Evolutionary conservation across 1,140 invertebrate species (phyloP), one percentile per base, ranked within the genome.

Genomic region (Myzus persicae): DNA sequence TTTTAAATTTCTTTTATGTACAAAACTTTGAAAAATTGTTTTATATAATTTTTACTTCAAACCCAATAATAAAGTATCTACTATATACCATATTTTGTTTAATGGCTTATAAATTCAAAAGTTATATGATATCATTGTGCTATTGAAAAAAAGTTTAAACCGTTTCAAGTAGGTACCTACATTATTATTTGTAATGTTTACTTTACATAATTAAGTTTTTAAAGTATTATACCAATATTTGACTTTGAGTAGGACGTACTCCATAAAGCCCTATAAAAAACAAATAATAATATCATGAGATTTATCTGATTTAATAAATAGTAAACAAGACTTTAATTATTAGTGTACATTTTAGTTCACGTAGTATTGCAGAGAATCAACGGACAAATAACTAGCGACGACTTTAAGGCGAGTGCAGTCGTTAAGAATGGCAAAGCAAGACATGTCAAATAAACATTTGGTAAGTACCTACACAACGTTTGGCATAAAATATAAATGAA

Each of bases 161-260:
- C n/a, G n/a, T 88, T 48, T 48, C n/a, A 48, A 51, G 14, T 20
- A 59, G n/a, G 31, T 36, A 85, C 38, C 6, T 44, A 87, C 31
- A 46, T 46, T 46, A 88, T 48, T 88, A 36, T 22, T 36, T 88
- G 44, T 36, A 48, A n/a, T 46, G 85, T 88, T 88, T 48, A 36
- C 85, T 88, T 48, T 24, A n/a, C 31, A 46, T 88, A 48, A 88
- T 88, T 48, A 88, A 88, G 8, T 48, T 48, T 36, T 85, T 24
- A 14, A 42, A 40, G 82, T 85, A 85, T 85, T 44, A 85, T 44
- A 42, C 22, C 36, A 82, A 85, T 85, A 85, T 85, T 85, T 85
- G 11, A 31, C 11, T 85, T 42, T 14, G 82, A 85, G 26, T 76
- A 76, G 5, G 31, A 76, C 36, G 18, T 82, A 82, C n/a, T n/a